These are phyloP conservation scores for Anabacerthia variegaticeps DNA, from an alignment of 2,797 vertebrate species.

Conservation along the genomic window DNA sequence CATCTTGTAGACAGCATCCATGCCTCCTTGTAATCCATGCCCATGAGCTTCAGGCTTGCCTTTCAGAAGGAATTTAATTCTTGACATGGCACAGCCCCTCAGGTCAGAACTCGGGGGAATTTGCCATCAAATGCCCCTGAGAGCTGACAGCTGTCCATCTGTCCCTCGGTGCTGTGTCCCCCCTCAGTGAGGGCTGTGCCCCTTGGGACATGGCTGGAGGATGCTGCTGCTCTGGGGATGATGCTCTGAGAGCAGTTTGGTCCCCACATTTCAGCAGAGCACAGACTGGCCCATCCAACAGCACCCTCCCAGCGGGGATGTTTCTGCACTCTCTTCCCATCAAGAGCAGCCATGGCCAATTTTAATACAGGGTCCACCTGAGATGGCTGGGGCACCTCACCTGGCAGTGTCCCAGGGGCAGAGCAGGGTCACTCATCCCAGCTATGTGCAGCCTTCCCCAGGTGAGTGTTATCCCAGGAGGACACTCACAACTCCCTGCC, in stretches of 20 bases:
- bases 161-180: fast-evolving
- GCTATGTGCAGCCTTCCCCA: fast-evolving
- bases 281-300: background rate
- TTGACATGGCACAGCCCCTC: background rate
- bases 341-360: fast-evolving
- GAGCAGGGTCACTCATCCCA: fast-evolving
- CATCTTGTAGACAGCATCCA: background rate
- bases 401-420: background rate
- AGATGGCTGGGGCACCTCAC: background rate
- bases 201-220: background rate
- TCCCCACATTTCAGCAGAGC: background rate
- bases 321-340: background rate
- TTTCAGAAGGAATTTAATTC: background rate
- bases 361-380: background rate
- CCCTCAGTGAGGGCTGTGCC: background rate
- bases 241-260: background rate
- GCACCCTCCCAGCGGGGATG: fast-evolving
- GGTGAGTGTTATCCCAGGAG: background rate
- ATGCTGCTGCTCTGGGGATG: background rate
- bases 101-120: background rate
- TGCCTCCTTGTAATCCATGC: background rate
- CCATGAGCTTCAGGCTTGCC: background rate
- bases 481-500: background rate
- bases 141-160: fast-evolving
- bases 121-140: background rate